Conservation (phyloP, 2,113 vertebrate species). For the Centropus unirufus region DNA sequence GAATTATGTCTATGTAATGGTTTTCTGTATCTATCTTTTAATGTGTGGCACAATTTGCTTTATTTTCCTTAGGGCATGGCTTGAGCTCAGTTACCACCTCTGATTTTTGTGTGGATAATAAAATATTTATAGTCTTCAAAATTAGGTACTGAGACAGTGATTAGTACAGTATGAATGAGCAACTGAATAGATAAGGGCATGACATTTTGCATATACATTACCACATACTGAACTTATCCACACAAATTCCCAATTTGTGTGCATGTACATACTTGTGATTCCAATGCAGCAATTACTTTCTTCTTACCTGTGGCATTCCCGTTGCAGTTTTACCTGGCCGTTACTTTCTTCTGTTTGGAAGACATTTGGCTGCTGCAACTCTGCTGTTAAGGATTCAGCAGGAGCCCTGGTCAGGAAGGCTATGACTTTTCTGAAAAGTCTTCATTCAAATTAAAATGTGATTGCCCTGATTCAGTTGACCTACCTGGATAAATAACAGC, state of each 20-base stretch:
- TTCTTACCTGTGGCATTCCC: neutral
- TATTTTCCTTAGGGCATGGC: constrained; percentile 58
- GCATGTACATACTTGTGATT: neutral
- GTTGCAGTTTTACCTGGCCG: neutral
- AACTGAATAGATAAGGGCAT: constrained; percentile 37
- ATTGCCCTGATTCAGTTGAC: neutral
- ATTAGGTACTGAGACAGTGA: constrained; percentile 56
- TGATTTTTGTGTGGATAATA: constrained; percentile 70
- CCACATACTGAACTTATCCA: neutral
- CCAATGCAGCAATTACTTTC: neutral
- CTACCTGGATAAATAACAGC: neutral
- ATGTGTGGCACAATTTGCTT: constrained; percentile 54
- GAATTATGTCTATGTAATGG: constrained; percentile 45
- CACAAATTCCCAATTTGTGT: constrained; percentile 14
- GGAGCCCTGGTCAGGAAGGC: neutral
- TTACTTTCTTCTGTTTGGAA: neutral
- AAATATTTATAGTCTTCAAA: constrained; percentile 68
- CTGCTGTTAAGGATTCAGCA: neutral
- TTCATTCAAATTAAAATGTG: neutral
- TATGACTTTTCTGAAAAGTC: neutral
- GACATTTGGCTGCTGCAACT: neutral
- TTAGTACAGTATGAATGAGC: constrained; percentile 34
- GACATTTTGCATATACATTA: constrained; percentile 47
- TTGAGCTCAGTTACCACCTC: constrained; percentile 66
- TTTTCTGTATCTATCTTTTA: constrained; percentile 54